phyloP scores from a whole-genome alignment of 2,113 vertebrate species.

The Pseudonaja textilis region DNA sequence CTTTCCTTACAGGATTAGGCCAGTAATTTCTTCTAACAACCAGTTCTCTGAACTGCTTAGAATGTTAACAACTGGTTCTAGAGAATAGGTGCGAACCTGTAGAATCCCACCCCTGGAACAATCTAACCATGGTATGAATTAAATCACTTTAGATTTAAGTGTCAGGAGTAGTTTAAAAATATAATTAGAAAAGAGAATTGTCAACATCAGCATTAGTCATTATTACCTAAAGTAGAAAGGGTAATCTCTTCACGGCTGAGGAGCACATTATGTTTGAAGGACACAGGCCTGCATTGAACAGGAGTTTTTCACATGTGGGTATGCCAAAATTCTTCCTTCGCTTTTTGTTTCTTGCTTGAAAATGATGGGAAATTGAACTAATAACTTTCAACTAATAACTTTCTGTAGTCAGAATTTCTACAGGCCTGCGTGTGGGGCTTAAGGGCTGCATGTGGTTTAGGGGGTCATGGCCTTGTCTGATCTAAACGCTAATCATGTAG shows the following conservation, averaged over 20 bases:
- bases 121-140: neutral
- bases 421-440: neutral
- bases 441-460: neutral
- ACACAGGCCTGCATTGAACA: neutral
- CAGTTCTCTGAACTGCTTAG: too few species aligned
- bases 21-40: too few species aligned
- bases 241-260: neutral
- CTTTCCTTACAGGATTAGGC: too few species aligned
- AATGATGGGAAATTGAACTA: neutral
- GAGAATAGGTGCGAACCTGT: too few species aligned
- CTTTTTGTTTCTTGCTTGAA: neutral
- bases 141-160: neutral
- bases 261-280: neutral
- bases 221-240: neutral
- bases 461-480: neutral
- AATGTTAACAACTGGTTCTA: too few species aligned
- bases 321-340: neutral
- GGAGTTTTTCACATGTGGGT: neutral
- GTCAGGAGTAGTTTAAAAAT: neutral
- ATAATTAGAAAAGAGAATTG: neutral
- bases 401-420: neutral
- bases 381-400: neutral
- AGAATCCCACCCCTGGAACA: neutral
- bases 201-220: neutral
- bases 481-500: neutral